Conservation (phyloP, 2,113 vertebrate species). For the Rhinoderma darwinii region DNA sequence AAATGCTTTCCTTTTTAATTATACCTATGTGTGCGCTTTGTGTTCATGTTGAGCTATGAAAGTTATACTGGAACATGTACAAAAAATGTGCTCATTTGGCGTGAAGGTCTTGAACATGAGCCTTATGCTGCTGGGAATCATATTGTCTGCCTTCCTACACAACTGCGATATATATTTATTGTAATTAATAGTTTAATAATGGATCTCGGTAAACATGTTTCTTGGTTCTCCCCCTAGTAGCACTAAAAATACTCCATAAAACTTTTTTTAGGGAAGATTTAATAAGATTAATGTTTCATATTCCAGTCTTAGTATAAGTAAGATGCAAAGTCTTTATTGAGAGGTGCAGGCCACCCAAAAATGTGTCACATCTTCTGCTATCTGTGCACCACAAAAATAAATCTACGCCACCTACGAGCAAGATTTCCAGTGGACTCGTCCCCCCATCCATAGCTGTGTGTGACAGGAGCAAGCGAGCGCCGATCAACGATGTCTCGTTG, state of each 20-base stretch:
- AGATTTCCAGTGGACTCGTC: too few species aligned
- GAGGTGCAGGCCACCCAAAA: too few species aligned
- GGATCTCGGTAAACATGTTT: neutral
- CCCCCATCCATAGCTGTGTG: too few species aligned
- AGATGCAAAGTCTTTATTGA: too few species aligned
- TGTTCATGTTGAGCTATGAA: neutral
- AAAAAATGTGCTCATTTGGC: neutral
- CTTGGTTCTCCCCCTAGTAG: neutral
- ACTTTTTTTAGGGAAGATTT: too few species aligned
- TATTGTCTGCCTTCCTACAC: neutral
- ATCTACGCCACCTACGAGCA: too few species aligned
- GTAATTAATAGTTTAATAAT: conserved; percentile 12
- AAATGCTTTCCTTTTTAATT: neutral
- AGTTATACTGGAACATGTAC: neutral
- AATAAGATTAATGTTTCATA: too few species aligned
- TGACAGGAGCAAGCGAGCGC: too few species aligned
- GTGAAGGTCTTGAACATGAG: conserved; percentile 2
- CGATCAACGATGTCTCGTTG: too few species aligned
- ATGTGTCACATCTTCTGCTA: too few species aligned
- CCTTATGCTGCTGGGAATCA: neutral
- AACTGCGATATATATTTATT: neutral
- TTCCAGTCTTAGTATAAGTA: too few species aligned
- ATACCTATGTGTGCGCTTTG: neutral
- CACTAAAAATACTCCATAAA: neutral
- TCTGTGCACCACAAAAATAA: too few species aligned